These are phyloP conservation scores for Oenanthe melanoleuca DNA, from an alignment of 2,113 vertebrate genomes.

Conservation along the genomic window DNA sequence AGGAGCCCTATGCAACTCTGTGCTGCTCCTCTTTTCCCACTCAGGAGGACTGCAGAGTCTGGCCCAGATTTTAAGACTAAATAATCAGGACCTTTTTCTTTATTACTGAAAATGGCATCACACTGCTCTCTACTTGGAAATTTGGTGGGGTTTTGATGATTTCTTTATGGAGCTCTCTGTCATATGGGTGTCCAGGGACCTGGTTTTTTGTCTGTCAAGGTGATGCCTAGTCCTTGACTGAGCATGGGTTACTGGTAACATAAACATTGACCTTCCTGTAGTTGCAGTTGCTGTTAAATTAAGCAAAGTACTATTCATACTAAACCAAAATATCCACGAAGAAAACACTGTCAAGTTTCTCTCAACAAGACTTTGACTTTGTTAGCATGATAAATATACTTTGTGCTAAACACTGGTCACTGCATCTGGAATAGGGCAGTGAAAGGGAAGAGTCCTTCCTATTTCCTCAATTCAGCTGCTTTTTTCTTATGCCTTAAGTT, in stretches of 20 bases:
- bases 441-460: neutral
- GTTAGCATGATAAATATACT: neutral
- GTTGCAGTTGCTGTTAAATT: neutral
- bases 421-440: neutral
- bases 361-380: neutral
- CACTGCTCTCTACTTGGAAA: neutral
- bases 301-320: neutral
- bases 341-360: neutral
- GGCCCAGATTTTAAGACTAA: neutral
- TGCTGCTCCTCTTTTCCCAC: neutral
- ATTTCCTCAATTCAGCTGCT: neutral
- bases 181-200: neutral
- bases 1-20: accelerated
- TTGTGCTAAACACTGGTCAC: neutral
- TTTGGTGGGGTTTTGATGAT: neutral
- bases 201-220: neutral
- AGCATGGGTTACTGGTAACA: neutral
- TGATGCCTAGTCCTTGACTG: neutral
- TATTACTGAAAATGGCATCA: neutral
- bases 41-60: neutral
- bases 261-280: neutral
- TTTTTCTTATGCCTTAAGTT: neutral
- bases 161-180: neutral
- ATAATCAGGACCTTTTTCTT: neutral
- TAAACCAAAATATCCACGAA: neutral